Evolutionary conservation across 2,797 vertebrate genomes (phyloP), one percentile per base, ranked within the genome.

Genomic region (Discoglossus pictus): DNA sequence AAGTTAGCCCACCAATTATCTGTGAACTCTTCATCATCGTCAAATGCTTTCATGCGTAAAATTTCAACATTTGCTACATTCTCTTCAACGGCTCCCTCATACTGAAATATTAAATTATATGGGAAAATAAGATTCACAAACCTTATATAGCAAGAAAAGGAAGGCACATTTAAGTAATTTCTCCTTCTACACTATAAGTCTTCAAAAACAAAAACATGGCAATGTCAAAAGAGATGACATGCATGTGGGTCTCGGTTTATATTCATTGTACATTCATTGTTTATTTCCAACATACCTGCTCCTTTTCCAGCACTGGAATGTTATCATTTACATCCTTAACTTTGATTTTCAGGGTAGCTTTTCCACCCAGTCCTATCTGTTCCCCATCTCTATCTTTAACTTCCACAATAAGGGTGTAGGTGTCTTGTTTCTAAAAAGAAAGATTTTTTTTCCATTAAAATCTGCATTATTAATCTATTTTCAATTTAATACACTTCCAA

Each of bases 291-390:
- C 76, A 86, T 83, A 98, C 96, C 79, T 67, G 11, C 2, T 27
- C 34, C 43, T 86, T 80, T 80, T 93, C 88, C 60, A 95, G 76
- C 6, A 76, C 72, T 18, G 96, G 96, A 13, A 88, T 34, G 15
- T 99, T 96, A 79, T 99, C 96, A 72, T 99, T 99, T 73, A 98
- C 94, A 77, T 99, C 96, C 78, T 89, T 43, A 76, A 99, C 72
- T 10, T 72, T 86, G 75, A 99, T 84, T 77, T 91, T 80, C 62
- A 94, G 80, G 25, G 87, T 88, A 46, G 92, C 92, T 16, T 87
- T 92, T 34, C 82, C 83, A 1, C 77, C 65, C 3, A 81, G 82
- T 0, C 91, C 93, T 0, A 15, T 62, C 20, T 9, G 0, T 24
- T 50, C 73, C 35, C 92, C 94, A 58, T 63, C 78, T 66, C 83